Base-by-base conservation (phyloP, 2,888 invertebrate genomes). In the Pelosia muscerda region DNA sequence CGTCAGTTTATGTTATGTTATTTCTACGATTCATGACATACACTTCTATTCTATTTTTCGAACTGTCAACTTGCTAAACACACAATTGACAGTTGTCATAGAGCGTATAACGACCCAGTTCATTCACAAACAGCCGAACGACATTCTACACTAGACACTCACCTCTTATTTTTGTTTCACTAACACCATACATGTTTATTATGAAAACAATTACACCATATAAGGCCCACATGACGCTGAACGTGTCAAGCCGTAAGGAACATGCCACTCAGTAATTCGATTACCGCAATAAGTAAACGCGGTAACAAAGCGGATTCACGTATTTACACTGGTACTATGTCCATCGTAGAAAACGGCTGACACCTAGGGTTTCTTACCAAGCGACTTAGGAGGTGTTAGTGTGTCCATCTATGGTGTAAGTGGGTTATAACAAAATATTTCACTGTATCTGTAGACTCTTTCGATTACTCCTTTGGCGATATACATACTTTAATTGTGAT, bases 281-380 rank as follows among this genome's bases (percentile, higher is more conserved):
- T 93, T 93, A 93, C 81, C 70, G 76, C 71, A 79, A 84, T 87
- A 89, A 90, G 87, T 88, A 86, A 86, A 85, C 85, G 83, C 70
- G 68, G 76, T 81, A 75, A 87, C 89, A 92, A 93, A 93, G 92
- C 92, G 86, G 93, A 93, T 93, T 90, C 84, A 66, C 69, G 84
- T 86, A 85, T 86, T 93, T 91, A 91, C 89, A 86, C 81, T 78
- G 78, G 81, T 82, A 74, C 57, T 64, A 58, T 57, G 57, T 63
- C 71, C 63, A 74, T 61, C 63, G 59, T 58, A 63, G 81, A 87
- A 63, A 90, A 82, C 83, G 81, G 70, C 86, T 81, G 88, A 91
- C 92, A 92, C 92, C 91, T 92, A 92, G 84, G 93, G 93, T 91
- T 93, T 93, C 92, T 68, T 74, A 66, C 69, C 54, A 76, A 79